These are phyloP conservation scores for Pseudomyrmex sp. DNA, from an alignment of 1,140 invertebrate species.

Conservation along the genomic window DNA sequence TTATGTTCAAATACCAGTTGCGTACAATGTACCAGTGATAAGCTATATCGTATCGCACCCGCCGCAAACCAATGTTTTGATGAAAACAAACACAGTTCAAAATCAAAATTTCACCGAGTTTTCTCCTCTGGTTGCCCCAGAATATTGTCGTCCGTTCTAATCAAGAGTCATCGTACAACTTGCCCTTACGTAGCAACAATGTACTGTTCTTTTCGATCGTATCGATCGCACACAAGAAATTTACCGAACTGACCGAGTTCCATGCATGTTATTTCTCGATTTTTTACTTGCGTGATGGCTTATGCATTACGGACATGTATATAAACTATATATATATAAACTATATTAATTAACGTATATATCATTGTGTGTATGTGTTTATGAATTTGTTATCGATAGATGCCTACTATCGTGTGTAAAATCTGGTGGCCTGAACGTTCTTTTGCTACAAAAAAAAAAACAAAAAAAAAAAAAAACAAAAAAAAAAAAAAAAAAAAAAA, in stretches of 20 bases:
- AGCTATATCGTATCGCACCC: too few relatives aligned
- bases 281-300: conserved; percentile 21
- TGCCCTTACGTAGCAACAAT: not conserved
- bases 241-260: not conserved
- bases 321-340: conserved; percentile 24
- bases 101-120: not conserved
- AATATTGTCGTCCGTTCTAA: not conserved
- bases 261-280: not conserved
- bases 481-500: too few relatives aligned
- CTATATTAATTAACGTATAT: conserved; percentile 1
- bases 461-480: too few relatives aligned
- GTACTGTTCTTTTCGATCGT: conserved; percentile 1
- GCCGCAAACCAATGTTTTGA: too few relatives aligned
- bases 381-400: conserved; percentile 8
- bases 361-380: conserved; percentile 16
- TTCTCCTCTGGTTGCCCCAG: not conserved
- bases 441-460: too few relatives aligned
- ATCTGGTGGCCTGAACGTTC: too few relatives aligned
- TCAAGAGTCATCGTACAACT: not conserved
- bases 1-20: conserved; percentile 70
- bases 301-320: conserved; percentile 23
- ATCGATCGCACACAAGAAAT: conserved; percentile 22
- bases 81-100: too few relatives aligned
- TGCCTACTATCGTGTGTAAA: too few relatives aligned
- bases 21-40: conserved; percentile 59